Evolutionary conservation across 2,888 invertebrate species (phyloP).

Genomic region (Parochlus steinenii): DNA sequence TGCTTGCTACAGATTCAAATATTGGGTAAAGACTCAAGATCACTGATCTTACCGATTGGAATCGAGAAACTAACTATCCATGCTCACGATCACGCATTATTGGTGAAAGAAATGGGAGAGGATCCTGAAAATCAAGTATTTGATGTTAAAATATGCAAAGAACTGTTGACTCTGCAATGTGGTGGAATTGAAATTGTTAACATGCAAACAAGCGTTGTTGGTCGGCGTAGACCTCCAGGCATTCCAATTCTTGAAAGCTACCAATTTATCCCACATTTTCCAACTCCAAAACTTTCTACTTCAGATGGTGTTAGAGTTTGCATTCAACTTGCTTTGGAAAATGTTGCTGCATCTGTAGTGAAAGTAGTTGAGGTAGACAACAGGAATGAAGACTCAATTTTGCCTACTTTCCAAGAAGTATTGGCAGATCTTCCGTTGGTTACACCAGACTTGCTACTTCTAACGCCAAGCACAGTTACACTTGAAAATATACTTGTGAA

Average conservation of each 20-base stretch:
- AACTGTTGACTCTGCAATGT: constrained; percentile 32
- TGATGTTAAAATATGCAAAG: constrained; percentile 23
- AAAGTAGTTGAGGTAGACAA: constrained; percentile 35
- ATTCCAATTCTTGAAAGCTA: constrained; percentile 53
- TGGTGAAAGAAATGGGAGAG: constrained; percentile 23
- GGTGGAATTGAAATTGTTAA: constrained; percentile 67
- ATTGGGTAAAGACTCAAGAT: constrained; percentile 49
- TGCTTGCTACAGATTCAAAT: constrained; percentile 81
- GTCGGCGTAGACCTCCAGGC: constrained; percentile 40
- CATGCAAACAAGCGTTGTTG: constrained; percentile 50
- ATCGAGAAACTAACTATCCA: constrained; percentile 53
- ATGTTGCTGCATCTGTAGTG: constrained; percentile 39
- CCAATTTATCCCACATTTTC: constrained; percentile 45
- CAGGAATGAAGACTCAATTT: constrained; percentile 30
- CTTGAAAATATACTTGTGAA: constrained; percentile 34
- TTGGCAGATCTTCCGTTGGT: constrained; percentile 44
- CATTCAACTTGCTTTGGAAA: constrained; percentile 50
- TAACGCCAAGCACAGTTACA: constrained; percentile 28
- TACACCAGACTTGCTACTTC: constrained; percentile 40
- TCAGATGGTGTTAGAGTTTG: constrained; percentile 35
- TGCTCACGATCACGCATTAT: constrained; percentile 40
- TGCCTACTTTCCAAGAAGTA: constrained; percentile 35
- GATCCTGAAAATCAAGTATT: constrained; percentile 21
- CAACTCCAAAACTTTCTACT: constrained; percentile 27
- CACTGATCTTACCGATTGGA: constrained; percentile 57